phyloP scores from a whole-genome alignment of 1,140 invertebrate species.

The Augochlora pura region DNA sequence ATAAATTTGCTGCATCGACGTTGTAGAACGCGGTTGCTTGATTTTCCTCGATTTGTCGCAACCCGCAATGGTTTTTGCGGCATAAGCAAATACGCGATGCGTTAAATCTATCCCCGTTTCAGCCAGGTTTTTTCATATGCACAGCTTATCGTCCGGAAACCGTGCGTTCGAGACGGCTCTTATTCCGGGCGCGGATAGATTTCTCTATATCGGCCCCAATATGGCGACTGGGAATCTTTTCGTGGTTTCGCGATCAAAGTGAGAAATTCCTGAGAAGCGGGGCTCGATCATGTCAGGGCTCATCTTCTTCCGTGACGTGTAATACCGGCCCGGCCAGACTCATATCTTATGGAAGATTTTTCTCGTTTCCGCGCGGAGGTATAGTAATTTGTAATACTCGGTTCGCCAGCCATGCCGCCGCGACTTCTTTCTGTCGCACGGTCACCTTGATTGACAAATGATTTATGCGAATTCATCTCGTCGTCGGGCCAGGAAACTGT shows the following conservation, averaged over 20 bases:
- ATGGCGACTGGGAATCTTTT: conserved; percentile 26
- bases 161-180: background rate
- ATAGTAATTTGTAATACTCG: background rate
- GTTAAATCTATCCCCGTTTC: background rate
- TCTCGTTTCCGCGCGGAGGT: background rate
- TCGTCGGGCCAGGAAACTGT: too few relatives aligned
- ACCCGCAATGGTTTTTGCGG: background rate
- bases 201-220: conserved; percentile 4
- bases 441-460: background rate
- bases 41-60: conserved; percentile 4
- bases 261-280: conserved; percentile 29
- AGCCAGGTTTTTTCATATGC: background rate
- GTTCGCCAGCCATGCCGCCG: background rate
- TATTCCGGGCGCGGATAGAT: conserved; percentile 13
- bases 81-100: conserved; percentile 7
- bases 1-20: conserved; percentile 8
- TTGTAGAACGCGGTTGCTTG: background rate
- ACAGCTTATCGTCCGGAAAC: conserved; percentile 5
- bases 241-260: conserved; percentile 44
- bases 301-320: conserved; percentile 32
- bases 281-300: conserved; percentile 27
- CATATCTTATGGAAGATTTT: background rate
- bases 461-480: too few relatives aligned
- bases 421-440: background rate
- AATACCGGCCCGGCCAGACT: conserved; percentile 18